Base-by-base conservation (phyloP, 2,113 vertebrate species). In the Trichechus manatus region DNA sequence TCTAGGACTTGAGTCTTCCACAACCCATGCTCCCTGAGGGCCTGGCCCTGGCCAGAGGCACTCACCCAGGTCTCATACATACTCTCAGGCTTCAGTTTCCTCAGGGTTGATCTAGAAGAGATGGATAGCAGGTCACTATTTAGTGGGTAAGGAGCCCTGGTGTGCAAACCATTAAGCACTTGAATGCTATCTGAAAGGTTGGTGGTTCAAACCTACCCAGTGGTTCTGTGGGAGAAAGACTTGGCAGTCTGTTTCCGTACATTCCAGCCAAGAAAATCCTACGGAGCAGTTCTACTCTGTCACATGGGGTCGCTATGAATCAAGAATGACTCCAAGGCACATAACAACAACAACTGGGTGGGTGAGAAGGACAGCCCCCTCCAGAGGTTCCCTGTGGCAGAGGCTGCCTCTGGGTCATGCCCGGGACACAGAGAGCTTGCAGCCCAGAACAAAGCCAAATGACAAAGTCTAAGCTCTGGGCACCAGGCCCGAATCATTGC, bases 61-160 rank as follows among this genome's bases (percentile, higher is more conserved):
- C 99, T 98, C 98, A 99, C 99, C 99, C 99, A 99, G 64, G 99
- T 99, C 97, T 99, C 99, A 59, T 99, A 99, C 99, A 99, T 99
- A 97, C 99, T 99, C 97, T 99, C 99, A 29, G 99, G 99, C 97
- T 99, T 98, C 6, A 99, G 99, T 81, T 99, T 99, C 97, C 99
- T 99, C 97, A 99, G 98, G 19, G 99, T 99, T 5, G 99, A 99
- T 93, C 99, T 99, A 96, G 66, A 68, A 97, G 22, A 47, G 68
- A 96, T 25, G 39, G 56, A 31, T 5, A 63, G 27, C 79, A 31
- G 19, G n/a, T 33, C 29, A 31, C 27, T 64, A 13, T 27, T 93
- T 78, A 82, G 89, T 56, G 14, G 50, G 5, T 1, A n/a, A 23
- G n/a, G 14, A 56, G 11, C 33, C n/a, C 19, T 36, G n/a, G 17